phyloP scores from a whole-genome alignment of 2,888 invertebrate species.

The Hartigia nigra region DNA sequence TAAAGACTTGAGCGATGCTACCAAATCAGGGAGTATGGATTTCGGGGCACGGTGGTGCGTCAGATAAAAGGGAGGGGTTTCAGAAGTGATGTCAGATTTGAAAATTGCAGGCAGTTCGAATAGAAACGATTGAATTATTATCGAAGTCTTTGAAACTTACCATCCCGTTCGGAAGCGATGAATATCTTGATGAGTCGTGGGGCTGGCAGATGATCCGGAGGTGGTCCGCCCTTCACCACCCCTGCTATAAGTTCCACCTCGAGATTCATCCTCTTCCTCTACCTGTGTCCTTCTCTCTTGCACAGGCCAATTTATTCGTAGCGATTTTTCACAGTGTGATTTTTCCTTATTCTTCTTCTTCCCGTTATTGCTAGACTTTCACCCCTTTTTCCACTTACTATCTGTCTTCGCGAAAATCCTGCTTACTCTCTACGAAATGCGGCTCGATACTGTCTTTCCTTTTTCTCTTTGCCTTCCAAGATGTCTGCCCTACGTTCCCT shows the following conservation, averaged over 20 bases:
- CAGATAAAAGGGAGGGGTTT: too few relatives aligned
- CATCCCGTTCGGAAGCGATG: constrained; percentile 71
- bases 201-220: constrained; percentile 67
- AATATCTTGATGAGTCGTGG: constrained; percentile 72
- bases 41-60: not conserved
- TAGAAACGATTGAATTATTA: not conserved
- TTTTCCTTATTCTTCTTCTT: not conserved
- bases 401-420: too few relatives aligned
- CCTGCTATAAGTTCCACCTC: constrained; percentile 61
- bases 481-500: not conserved
- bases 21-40: not conserved
- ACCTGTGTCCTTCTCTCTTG: not conserved
- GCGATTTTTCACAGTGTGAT: not conserved
- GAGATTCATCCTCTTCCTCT: constrained; percentile 50
- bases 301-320: not conserved
- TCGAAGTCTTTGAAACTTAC: constrained; percentile 54
- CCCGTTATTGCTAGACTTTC: not conserved
- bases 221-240: constrained; percentile 57
- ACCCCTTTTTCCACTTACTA: not conserved
- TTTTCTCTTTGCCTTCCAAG: not conserved
- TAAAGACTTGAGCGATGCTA: not conserved
- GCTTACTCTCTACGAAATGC: not conserved
- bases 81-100: not conserved
- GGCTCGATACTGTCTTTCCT: not conserved
- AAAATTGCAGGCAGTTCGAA: not conserved